Percentiles rank a stretch among this genome's conserved stretches.
Conservation (phyloP, 2,113 vertebrate genomes). For the Elgaria multicarinata region DNA sequence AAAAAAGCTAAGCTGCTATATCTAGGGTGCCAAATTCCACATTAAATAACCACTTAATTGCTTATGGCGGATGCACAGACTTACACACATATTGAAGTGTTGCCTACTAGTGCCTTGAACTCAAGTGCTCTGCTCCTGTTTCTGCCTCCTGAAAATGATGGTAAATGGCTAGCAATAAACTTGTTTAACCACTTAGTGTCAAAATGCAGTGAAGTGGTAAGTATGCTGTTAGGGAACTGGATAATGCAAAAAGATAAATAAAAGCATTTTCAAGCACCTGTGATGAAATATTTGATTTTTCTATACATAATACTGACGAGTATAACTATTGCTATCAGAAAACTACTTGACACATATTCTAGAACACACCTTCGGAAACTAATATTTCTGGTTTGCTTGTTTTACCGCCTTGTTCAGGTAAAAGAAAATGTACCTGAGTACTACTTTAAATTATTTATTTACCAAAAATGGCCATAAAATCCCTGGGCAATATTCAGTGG, state of each 20-base stretch:
- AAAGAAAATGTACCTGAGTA: background rate
- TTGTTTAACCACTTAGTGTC: constrained; percentile 31
- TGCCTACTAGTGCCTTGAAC: background rate
- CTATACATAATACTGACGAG: background rate
- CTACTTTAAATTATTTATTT: background rate
- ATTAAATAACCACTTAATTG: background rate
- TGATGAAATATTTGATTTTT: constrained; percentile 1
- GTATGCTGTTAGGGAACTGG: constrained; percentile 19
- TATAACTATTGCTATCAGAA: background rate
- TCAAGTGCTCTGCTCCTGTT: background rate
- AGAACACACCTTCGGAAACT: background rate
- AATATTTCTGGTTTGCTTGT: background rate
- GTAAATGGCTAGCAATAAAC: background rate
- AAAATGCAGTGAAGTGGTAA: constrained; percentile 1
- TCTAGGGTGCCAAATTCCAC: no score
- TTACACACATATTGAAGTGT: background rate
- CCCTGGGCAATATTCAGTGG: no score
- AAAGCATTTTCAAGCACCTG: constrained; percentile 25
- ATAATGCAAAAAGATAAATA: constrained; percentile 41
- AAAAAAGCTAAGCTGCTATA: background rate
- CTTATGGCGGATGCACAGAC: background rate
- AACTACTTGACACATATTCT: background rate
- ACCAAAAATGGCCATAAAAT: background rate
- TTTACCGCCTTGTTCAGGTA: background rate
- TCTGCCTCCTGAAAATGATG: constrained; percentile 11